These are phyloP conservation scores for Drosophila acutilabella DNA, from an alignment of 2,888 invertebrate genomes.

Conservation along the genomic window DNA sequence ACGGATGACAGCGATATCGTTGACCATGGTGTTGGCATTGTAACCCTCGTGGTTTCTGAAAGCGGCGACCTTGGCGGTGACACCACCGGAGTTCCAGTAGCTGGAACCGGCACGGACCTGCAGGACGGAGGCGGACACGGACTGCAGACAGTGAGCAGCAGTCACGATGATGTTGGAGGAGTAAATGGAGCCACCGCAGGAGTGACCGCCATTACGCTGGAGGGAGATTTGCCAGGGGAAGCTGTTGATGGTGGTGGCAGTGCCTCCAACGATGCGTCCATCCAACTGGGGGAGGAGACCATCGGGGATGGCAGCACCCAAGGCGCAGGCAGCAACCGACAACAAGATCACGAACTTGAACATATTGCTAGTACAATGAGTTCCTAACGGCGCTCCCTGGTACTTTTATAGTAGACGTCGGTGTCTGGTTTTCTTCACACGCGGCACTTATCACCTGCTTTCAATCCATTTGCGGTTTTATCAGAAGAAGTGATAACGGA, in stretches of 20 bases:
- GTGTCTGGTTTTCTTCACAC: not conserved
- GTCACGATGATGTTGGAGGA: conserved; percentile 86
- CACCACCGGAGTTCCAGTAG: conserved; percentile 79
- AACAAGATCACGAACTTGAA: conserved; percentile 64
- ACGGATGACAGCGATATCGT: conserved; percentile 87
- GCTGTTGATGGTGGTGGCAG: conserved; percentile 60
- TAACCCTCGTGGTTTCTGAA: conserved; percentile 82
- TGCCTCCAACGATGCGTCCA: conserved; percentile 82
- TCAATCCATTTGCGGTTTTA: conserved; percentile 1
- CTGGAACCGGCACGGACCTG: conserved; percentile 86
- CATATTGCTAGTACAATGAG: conserved; percentile 3
- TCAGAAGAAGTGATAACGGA: not conserved
- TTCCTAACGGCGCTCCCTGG: not conserved
- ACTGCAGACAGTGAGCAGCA: conserved; percentile 87
- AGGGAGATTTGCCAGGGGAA: conserved; percentile 79
- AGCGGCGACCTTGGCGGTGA: conserved; percentile 38
- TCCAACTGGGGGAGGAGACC: conserved; percentile 72
- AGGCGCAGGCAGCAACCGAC: conserved; percentile 62
- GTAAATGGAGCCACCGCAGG: conserved; percentile 87
- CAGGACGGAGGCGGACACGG: conserved; percentile 52
- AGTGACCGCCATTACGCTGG: conserved; percentile 84
- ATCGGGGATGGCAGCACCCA: conserved; percentile 65
- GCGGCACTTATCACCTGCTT: not conserved
- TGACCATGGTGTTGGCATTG: conserved; percentile 84
- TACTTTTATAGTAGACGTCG: conserved; percentile 3